phyloP scores from a whole-genome alignment of 2,113 vertebrate species.

The Pseudopodoces humilis region DNA sequence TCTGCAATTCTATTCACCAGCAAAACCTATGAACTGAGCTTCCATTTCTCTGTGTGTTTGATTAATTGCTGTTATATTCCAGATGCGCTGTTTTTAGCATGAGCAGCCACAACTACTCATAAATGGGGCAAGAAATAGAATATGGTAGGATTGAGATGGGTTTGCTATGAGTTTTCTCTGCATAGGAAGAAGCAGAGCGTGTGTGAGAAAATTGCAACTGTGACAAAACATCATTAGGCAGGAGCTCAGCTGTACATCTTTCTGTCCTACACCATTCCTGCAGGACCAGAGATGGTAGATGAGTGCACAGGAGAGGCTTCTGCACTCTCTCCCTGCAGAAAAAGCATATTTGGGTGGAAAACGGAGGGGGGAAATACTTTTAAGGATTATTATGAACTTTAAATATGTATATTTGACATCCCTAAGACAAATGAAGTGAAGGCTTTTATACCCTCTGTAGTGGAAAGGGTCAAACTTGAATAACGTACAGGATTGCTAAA shows the following conservation, averaged over 20 bases:
- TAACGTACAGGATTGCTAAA: neutral
- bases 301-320: neutral
- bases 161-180: neutral
- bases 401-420: neutral
- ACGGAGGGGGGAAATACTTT: accelerated
- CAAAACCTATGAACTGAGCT: neutral
- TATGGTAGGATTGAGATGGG: accelerated
- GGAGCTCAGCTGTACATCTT: neutral
- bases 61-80: neutral
- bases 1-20: neutral
- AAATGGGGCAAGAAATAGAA: neutral
- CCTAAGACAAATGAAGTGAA: neutral
- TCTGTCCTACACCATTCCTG: neutral
- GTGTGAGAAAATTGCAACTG: neutral
- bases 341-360: neutral
- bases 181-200: neutral
- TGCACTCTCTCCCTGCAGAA: neutral
- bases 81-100: neutral
- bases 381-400: neutral
- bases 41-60: neutral
- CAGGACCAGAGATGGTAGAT: neutral
- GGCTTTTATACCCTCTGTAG: neutral
- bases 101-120: neutral
- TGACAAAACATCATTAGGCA: neutral
- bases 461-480: neutral